Base-by-base conservation (phyloP, 2,888 invertebrate genomes). In the Agrochola circellaris region DNA sequence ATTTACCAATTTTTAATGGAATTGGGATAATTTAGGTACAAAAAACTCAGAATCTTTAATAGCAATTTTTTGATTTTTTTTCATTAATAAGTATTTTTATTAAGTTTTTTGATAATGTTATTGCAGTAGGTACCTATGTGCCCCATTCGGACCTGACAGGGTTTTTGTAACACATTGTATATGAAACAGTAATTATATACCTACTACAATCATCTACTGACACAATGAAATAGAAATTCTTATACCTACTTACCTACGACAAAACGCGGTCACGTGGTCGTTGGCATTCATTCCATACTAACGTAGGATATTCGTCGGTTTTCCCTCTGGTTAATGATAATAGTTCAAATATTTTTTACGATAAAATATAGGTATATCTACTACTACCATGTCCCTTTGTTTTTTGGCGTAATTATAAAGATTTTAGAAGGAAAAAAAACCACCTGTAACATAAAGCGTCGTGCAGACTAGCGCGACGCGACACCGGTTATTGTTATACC, bases 161-260 rank as follows among this genome's bases (percentile, higher is more conserved):
- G 38, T 38, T 38, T 38, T 42, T 42, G 42, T 42, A 42, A 42
- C 42, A 42, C 11, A 42, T 42, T 42, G 9, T 11, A 42, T 54
- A 69, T 23, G 45, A 48, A 23, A 0, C 20, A 20, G 20, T 51
- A 51, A 51, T 20, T 51, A 48, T 34, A 34, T 34, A 38, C 0
- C 0, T 45, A 66, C 6, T 6, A 51, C 26, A 61, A 67, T 11
- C 20, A 15, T n/a, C 56, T 51, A 66, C 75, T 75, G 9, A 80
- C 79, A 61, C 20, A 79, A n/a, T 72, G 8, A 54, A 60, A 56
- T 38, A n/a, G 2, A 23, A 54, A 54, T 62, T 54, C 1, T 23
- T 17, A 42, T 72, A 23, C 68, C 17, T 54, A 23, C 23, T 6
- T 17, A 45, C 9, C 1, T 26, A 15, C 5, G 2, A 38, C 15